Evolutionary conservation across 2,113 vertebrate species (phyloP), one percentile per base, ranked within the genome.

Genomic region (Buteo buteo): DNA sequence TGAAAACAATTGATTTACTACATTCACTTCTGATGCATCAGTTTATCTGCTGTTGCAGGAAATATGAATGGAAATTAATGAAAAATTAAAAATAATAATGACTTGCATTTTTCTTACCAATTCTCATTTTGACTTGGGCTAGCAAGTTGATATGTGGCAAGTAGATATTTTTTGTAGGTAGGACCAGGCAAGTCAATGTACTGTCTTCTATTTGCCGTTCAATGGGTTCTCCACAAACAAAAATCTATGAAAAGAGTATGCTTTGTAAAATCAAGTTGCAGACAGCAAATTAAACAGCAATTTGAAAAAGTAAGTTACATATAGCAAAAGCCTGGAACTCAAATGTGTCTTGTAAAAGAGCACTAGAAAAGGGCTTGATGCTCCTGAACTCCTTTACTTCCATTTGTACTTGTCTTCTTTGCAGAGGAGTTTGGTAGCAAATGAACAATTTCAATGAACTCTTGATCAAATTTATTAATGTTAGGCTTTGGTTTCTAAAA

Each of bases 151-250:
- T 90, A 67, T 99, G 98, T 77, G 99, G 99, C 66, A 99, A 96
- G 87, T 99, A 99, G 77, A 99, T 98, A 93, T 99, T 99, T 92
- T 93, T 98, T 47, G 97, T 80, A 84, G 98, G 98, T 11, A 97
- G 72, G 32, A 91, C 50, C 31, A 96, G 86, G 87, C 88, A 96
- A 70, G 97, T 91, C 90, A 94, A 82, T 13, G 98, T 96, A 74
- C 84, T 89, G 54, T 97, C 97, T 94, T 97, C 98, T 92, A 78
- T 71, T 54, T 95, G 94, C 61, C 72, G 26, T 57, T 96, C 91
- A 92, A 99, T 89, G 74, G 42, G 94, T 96, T 99, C 98, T 78
- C 99, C 99, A 72, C 98, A 98, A 89, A 73, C 62, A 94, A 94
- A 90, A 49, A 99, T 97, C 99, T 99, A 89, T 82, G 55, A 93